Conservation (phyloP, 1,140 invertebrate species). For the Eriosoma lanigerum region DNA sequence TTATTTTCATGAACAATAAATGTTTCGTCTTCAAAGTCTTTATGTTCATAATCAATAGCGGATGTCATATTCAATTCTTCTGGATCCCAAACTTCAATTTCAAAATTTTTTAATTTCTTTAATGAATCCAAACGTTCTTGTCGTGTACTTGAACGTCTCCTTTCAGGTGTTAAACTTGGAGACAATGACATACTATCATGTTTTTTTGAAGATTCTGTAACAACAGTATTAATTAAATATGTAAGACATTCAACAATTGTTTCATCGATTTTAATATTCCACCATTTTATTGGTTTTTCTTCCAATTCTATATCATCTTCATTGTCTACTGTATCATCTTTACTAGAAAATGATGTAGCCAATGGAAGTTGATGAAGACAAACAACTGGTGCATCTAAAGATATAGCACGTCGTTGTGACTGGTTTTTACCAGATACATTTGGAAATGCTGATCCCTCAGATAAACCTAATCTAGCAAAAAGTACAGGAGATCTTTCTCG, state of each 20-base stretch:
- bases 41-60: slow-evolving; percentile 54
- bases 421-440: slow-evolving; percentile 73
- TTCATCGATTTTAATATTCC: slow-evolving; percentile 37
- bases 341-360: slow-evolving; percentile 82
- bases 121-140: slow-evolving; percentile 57
- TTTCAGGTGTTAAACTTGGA: slow-evolving; percentile 53
- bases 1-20: slow-evolving; percentile 50
- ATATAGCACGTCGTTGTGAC: slow-evolving; percentile 76
- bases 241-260: slow-evolving; percentile 30
- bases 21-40: slow-evolving; percentile 54
- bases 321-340: slow-evolving; percentile 74
- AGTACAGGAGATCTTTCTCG: slow-evolving; percentile 72
- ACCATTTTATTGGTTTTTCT: slow-evolving; percentile 54
- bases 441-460: slow-evolving; percentile 75
- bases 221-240: slow-evolving; percentile 32
- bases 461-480: slow-evolving; percentile 77
- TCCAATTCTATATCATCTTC: slow-evolving; percentile 56
- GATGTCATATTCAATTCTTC: slow-evolving; percentile 55
- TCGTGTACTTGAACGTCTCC: slow-evolving; percentile 55
- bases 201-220: background rate
- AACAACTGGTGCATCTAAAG: slow-evolving; percentile 79
- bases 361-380: slow-evolving; percentile 74
- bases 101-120: slow-evolving; percentile 57
- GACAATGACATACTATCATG: slow-evolving; percentile 22
- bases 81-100: slow-evolving; percentile 57